phyloP scores from a whole-genome alignment of 1,140 invertebrate species.

The Nephila pilipes region DNA sequence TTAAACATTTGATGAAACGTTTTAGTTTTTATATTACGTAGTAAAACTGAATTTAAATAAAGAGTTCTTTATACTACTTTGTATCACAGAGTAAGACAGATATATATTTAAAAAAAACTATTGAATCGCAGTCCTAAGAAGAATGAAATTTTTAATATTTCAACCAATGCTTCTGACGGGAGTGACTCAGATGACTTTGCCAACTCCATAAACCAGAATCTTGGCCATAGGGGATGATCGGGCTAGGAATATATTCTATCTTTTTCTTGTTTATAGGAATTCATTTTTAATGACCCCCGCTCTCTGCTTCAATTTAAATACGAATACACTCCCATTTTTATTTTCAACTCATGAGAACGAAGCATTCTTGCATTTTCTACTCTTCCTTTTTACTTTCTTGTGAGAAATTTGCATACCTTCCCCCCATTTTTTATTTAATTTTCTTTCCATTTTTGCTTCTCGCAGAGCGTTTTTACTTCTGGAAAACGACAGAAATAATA shows the following conservation, averaged over 20 bases:
- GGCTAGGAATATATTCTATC: neutral
- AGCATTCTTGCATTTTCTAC: neutral
- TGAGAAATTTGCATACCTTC: conserved; percentile 66
- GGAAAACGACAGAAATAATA: conserved; percentile 66
- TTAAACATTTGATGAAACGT: no score
- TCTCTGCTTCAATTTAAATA: conserved; percentile 58
- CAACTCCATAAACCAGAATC: neutral
- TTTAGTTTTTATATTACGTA: no score
- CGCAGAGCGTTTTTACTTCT: neutral
- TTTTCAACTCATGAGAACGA: neutral
- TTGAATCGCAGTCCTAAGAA: no score
- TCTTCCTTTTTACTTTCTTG: conserved; percentile 15
- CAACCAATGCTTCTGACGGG: no score
- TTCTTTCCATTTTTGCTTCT: conserved; percentile 36
- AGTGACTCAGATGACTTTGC: neutral
- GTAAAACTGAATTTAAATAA: no score
- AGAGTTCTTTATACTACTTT: no score
- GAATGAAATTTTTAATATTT: no score
- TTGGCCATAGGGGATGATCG: neutral
- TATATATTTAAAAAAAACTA: no score
- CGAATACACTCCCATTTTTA: conserved; percentile 42
- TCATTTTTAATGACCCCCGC: conserved; percentile 53
- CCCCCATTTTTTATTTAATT: conserved; percentile 28
- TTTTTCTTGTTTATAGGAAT: conserved; percentile 47
- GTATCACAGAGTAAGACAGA: no score